Evolutionary conservation across 2,113 vertebrate species (phyloP), one percentile per base, ranked within the genome.

Genomic region (Cyanoramphus novaezelandiae): DNA sequence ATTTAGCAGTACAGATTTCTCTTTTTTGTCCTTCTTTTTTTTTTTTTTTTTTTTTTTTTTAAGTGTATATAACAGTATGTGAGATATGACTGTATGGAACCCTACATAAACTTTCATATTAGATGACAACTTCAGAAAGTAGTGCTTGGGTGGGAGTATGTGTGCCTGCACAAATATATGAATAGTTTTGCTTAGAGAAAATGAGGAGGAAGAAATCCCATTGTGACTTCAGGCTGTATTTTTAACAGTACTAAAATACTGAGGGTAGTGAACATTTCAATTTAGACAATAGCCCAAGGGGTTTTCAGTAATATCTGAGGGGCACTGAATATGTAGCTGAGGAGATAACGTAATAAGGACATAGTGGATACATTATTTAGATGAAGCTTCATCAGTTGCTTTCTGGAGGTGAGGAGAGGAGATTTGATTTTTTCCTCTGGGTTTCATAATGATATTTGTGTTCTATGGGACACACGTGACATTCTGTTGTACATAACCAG

Each of bases 171-270:
- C 20, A 71, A 35, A 24, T 69, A 20, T 28, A 74, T 70, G 39
- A 89, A 72, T 71, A 91, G 35, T 81, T 96, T 88, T 93, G 18
- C 76, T 64, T 75, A n/a, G 69, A 74, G 77, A 57, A 82, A 93
- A 64, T 25, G 9, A 41, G 29, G 17, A 87, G 28, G 33, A 24
- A 67, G 70, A 83, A 90, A 55, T 93, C 82, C 39, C 71, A 5
- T 88, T 86, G 35, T 82, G 71, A 71, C 23, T 62, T 72, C 44
- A 82, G 11, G 24, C 17, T 87, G 19, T 90, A 86, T 96, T 97
- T 95, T 77, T 69, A 82, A 59, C 93, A 85, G 39, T 88, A 46
- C 69, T 44, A 88, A 94, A 95, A 80, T 88, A 55, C 4, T 16
- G 39, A 87, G 43, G 31, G 47, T 77, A 80, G 21, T 37, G 90